A percentile compares a stretch with the other conserved stretches of the same genome.
These are phyloP conservation scores for Cetonia aurata DNA, from an alignment of 2,888 invertebrate genomes.

Conservation along the genomic window DNA sequence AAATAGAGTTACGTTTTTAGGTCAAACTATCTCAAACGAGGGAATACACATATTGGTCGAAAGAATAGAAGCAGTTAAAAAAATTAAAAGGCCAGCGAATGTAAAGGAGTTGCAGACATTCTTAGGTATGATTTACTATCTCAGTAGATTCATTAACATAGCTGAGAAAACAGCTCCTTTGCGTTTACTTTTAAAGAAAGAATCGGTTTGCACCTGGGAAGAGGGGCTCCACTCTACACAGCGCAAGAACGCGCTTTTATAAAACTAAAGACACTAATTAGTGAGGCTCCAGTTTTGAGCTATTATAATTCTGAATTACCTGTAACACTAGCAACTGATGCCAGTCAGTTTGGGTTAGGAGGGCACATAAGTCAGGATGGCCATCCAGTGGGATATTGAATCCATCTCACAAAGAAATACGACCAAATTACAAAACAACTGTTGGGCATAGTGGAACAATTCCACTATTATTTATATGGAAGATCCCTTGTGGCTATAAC, in stretches of 20 bases:
- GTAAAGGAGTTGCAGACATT: too few relatives aligned
- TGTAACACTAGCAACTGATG: background rate
- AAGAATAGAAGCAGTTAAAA: slow-evolving; percentile 10
- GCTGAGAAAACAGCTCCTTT: background rate
- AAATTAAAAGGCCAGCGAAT: background rate
- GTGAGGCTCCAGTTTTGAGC: background rate
- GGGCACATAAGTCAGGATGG: background rate
- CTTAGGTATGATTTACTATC: too few relatives aligned
- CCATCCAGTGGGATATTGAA: background rate
- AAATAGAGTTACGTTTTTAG: background rate
- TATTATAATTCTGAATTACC: slow-evolving; percentile 4
- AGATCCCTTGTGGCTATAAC: slow-evolving; percentile 6
- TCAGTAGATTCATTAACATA: too few relatives aligned
- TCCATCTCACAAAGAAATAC: background rate
- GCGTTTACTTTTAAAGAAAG: background rate
- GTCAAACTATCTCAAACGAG: background rate
- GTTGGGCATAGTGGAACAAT: background rate
- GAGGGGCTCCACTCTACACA: too few relatives aligned
- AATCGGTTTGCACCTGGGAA: too few relatives aligned
- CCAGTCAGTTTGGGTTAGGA: background rate
- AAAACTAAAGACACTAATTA: background rate
- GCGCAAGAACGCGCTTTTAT: background rate
- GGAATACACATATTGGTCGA: background rate
- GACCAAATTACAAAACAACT: background rate
- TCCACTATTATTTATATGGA: slow-evolving; percentile 15